Conservation (phyloP, 37 sponge, comb jelly and placozoan genomes). For the Bolinopsis microptera region DNA sequence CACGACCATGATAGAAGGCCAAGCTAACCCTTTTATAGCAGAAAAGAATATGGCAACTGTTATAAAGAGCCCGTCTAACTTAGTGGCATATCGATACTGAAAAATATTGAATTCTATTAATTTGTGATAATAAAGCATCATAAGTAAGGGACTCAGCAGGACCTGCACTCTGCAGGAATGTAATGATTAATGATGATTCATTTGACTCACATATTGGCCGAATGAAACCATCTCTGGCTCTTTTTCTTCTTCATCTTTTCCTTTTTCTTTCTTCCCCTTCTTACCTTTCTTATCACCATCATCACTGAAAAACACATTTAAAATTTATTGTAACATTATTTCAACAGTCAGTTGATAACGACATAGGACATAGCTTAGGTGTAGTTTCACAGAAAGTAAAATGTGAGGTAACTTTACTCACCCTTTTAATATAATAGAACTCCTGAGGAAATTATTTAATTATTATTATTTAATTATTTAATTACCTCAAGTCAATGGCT, state of each 20-base stretch:
- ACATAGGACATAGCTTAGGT: too few relatives aligned
- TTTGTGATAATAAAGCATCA: background rate
- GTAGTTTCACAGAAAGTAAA: too few relatives aligned
- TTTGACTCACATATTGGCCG: background rate
- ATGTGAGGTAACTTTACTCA: too few relatives aligned
- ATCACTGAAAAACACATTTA: background rate
- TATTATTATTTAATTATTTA: too few relatives aligned
- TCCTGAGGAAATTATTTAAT: too few relatives aligned
- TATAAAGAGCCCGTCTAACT: background rate
- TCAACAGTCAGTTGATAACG: too few relatives aligned
- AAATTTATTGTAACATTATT: too few relatives aligned
- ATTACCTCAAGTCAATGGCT: background rate
- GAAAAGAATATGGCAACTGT: background rate
- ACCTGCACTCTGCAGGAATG: background rate
- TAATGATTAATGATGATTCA: background rate
- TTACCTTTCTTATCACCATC: background rate
- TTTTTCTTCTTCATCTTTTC: background rate
- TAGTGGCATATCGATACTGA: conserved; percentile 24
- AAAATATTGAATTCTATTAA: background rate
- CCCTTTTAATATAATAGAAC: too few relatives aligned
- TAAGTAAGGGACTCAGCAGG: background rate
- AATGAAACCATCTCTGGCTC: background rate
- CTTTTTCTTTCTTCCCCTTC: background rate
- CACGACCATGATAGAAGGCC: conserved; percentile 75
- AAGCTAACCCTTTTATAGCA: conserved; percentile 69